Evolutionary conservation across 2,888 invertebrate species (phyloP), one percentile per base, ranked within the genome.

Genomic region (Cheilosia urbana): DNA sequence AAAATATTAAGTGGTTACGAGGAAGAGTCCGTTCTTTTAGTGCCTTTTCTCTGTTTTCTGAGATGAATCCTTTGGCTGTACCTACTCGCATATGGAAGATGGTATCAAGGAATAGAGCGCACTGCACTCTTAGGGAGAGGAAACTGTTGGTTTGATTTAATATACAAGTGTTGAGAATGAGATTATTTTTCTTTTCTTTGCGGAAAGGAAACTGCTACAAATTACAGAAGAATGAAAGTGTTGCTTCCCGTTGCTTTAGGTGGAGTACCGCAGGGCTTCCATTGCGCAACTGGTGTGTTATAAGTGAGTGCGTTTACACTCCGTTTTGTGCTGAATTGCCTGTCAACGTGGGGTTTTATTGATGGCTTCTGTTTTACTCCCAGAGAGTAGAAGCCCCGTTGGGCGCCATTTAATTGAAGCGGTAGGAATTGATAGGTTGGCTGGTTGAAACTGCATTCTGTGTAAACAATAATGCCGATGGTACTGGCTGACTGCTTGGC

Each of bases 1-100:
- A 81, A 85, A 85, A 81, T 81, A 85, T 81, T 85, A 85, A 85
- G 85, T 85, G 85, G 81, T 81, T 71, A 77, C 85, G 68, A 81
- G 45, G 66, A 75, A 77, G 30, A 21, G 53, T 85, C 68, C 69
- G 66, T 68, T 83, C 51, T 51, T 84, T 60, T 58, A 51, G 66
- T 40, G 49, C 47, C 66, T 65, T 34, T 21, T 51, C 57, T 66
- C 37, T 30, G 13, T 27, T 49, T 21, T 58, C 57, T 57, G 27
- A 47, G 53, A 55, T 47, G 62, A 71, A 71, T 63, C 75, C 45
- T 75, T 65, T 57, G 47, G 19, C 7, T 40, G 30, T 30, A 30
- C 7, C 6, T 27, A 27, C 1, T 9, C 13, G 3, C 19, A 21
- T n/a, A 58, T 11, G 51, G 49, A 24, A 55, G 66, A 66, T 53